Base-by-base conservation (phyloP, 1,140 invertebrate species). In the Drosophila arizonae region DNA sequence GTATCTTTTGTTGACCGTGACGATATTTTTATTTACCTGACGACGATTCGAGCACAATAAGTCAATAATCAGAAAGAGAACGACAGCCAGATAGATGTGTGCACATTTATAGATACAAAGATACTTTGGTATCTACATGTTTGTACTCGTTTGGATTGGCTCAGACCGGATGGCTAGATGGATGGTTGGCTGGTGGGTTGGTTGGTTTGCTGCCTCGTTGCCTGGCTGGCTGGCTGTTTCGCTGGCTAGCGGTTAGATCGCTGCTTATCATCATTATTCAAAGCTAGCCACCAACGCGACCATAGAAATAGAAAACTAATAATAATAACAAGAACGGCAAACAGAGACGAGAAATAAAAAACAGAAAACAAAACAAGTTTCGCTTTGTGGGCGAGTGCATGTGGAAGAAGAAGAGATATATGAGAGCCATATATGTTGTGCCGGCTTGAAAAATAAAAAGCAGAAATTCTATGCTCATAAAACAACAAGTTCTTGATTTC, bases 321-420 rank as follows among this genome's bases (percentile, higher is more conserved):
- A 86, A 87, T 88, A 87, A 87, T 86, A 86, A 86, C 82, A 77
- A 86, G 82, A 86, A 87, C 84, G 66, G 76, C 84, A 87, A 87
- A 86, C 79, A 87, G 64, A 87, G 76, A 70, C 69, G 67, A 69
- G 76, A 81, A 87, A 81, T 82, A 77, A 76, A 88, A 87, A 24
- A 79, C 73, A 45, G 6, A 46, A 17, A 45, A 45, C 3, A 45
- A 88, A 87, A 79, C 77, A 77, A 73, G 77, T 78, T 78, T 67
- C 26, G 43, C 43, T 45, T 73, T 61, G 71, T 73, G 57, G 66
- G 70, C 70, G 65, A 62, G 58, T 69, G 71, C 72, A 74, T 74
- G 58, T 70, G 66, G 60, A 70, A 62, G 63, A 69, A 13, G 43
- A 66, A 75, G 67, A 79, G 75, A 70, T 62, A 68, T 41, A 64